These are phyloP conservation scores for Mirounga angustirostris DNA, from an alignment of 2,113 vertebrate species.

Conservation along the genomic window DNA sequence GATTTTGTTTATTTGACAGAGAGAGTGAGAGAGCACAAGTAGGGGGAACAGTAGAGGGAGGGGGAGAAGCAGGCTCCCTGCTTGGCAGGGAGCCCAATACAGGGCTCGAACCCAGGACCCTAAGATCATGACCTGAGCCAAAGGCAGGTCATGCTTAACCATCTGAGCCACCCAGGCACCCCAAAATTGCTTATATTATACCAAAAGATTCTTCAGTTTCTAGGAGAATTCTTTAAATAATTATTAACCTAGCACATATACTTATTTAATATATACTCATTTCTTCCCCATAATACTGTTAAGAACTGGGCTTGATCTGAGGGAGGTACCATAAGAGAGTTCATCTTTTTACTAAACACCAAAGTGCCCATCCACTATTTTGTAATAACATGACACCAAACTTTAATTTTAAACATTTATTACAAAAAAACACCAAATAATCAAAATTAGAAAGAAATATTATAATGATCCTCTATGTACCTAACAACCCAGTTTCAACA, in stretches of 20 bases:
- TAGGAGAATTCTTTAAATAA: background rate
- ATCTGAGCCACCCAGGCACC: too few relatives aligned
- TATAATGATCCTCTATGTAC: background rate
- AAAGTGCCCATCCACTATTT: background rate
- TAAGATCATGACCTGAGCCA: too few relatives aligned
- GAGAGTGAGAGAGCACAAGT: too few relatives aligned
- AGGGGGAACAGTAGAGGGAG: too few relatives aligned
- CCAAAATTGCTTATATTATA: background rate
- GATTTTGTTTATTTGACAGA: too few relatives aligned
- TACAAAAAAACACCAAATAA: background rate
- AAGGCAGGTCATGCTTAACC: too few relatives aligned
- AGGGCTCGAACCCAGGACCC: too few relatives aligned
- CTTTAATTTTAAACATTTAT: background rate
- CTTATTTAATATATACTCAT: background rate
- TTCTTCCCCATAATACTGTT: background rate
- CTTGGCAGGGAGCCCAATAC: too few relatives aligned
- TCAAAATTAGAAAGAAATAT: background rate
- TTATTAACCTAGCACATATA: background rate
- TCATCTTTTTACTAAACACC: background rate
- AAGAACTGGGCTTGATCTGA: slow-evolving; percentile 6
- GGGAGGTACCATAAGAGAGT: background rate
- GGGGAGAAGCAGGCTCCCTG: too few relatives aligned
- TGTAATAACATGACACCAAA: background rate
- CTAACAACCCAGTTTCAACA: background rate
- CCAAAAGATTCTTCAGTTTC: background rate